Conservation (phyloP, 2,888 invertebrate species). For the Tuberolachnus salignus region DNA sequence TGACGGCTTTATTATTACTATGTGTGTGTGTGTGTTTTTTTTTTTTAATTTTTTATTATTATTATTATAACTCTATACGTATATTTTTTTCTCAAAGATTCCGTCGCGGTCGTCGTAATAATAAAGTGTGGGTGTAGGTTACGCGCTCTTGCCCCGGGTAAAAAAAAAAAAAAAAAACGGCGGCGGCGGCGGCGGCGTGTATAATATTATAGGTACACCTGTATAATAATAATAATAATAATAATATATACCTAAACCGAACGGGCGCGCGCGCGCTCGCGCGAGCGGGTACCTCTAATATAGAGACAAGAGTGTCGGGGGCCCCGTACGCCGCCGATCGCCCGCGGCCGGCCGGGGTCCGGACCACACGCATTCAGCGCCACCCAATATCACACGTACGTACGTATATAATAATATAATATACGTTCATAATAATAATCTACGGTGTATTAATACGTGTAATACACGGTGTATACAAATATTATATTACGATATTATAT, state of each 20-base stretch:
- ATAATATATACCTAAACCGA: too few relatives aligned
- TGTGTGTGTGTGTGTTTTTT: too few relatives aligned
- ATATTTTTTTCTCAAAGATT: too few relatives aligned
- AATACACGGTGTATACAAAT: not conserved
- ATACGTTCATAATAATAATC: not conserved
- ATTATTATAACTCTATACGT: too few relatives aligned
- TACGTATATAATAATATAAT: not conserved
- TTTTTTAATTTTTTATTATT: too few relatives aligned
- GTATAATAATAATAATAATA: too few relatives aligned
- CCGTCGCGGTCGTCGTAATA: not conserved
- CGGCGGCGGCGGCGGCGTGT: slow-evolving; percentile 20
- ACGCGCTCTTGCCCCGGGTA: slow-evolving; percentile 26
- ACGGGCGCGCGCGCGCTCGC: not conserved
- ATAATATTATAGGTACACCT: not conserved
- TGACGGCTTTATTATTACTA: not conserved
- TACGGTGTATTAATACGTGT: too few relatives aligned
- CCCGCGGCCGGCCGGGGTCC: too few relatives aligned
- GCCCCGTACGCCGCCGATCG: slow-evolving; percentile 40
- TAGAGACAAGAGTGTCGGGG: slow-evolving; percentile 45
- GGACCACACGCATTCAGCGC: slow-evolving; percentile 54
- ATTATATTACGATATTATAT: not conserved
- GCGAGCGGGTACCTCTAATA: not conserved
- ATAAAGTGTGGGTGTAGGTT: slow-evolving; percentile 52
- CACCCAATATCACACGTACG: slow-evolving; percentile 35
- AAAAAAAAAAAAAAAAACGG: too few relatives aligned